Conservation (phyloP, 2,113 vertebrate genomes). For the Mionectes macconnelli region DNA sequence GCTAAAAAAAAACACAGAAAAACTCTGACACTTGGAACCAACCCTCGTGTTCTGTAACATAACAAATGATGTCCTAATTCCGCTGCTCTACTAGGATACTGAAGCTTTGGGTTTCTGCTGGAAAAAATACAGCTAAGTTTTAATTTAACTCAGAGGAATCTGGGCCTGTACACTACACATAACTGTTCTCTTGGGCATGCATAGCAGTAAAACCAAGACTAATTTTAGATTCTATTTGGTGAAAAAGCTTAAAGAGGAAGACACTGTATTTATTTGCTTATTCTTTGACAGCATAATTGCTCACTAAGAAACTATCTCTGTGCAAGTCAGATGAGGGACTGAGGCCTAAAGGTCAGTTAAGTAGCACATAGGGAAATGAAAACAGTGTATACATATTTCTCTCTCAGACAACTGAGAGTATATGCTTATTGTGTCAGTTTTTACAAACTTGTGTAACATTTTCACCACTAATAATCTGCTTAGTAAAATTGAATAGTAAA, state of each 20-base stretch:
- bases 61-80: background rate
- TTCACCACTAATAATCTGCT: background rate
- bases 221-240: background rate
- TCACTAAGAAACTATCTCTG: background rate
- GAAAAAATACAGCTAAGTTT: background rate
- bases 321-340: background rate
- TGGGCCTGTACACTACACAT: background rate
- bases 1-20: background rate
- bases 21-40: background rate
- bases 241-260: background rate
- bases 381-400: background rate
- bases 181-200: background rate
- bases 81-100: background rate
- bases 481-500: background rate
- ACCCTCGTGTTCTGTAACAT: background rate
- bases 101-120: background rate
- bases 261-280: background rate
- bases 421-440: background rate
- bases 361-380: background rate
- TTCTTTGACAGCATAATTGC: background rate
- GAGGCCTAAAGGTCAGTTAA: background rate
- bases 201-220: background rate
- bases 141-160: background rate
- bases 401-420: background rate
- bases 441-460: background rate